phyloP scores from a whole-genome alignment of 2,113 vertebrate species.

The Myrmecophaga tridactyla region DNA sequence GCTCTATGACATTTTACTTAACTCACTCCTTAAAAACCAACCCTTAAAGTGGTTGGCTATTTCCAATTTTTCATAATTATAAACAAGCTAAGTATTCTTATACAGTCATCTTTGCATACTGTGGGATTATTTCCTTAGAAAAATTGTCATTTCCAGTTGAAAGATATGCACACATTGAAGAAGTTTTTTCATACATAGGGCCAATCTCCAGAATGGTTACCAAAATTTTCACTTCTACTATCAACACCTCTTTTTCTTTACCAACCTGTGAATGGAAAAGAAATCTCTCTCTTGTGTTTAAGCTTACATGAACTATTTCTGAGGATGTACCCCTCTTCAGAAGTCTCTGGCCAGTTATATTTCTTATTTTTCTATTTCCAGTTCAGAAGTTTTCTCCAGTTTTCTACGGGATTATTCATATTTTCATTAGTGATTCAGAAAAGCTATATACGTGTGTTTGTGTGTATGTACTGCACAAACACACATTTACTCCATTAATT shows the following conservation, averaged over 20 bases:
- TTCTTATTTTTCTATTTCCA: background rate
- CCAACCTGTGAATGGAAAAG: background rate
- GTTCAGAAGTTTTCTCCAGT: background rate
- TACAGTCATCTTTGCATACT: background rate
- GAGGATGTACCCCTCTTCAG: background rate
- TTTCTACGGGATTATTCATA: background rate
- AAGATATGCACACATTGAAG: background rate
- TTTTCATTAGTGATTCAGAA: background rate
- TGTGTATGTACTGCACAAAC: background rate
- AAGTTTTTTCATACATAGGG: background rate
- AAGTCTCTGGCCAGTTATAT: background rate
- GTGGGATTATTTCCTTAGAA: background rate
- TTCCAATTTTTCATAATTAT: background rate
- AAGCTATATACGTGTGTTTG: background rate
- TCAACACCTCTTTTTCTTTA: too few species aligned
- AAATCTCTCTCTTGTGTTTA: background rate
- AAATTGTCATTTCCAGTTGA: background rate
- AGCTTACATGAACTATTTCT: background rate
- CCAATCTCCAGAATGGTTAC: background rate
- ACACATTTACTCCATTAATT: background rate
- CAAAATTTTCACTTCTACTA: too few species aligned
- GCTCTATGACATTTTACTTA: background rate
- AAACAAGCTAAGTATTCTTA: background rate
- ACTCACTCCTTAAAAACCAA: background rate
- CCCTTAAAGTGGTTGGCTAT: background rate